Evolutionary conservation across 2,113 vertebrate species (phyloP), one percentile per base, ranked within the genome.

Genomic region (Eurypyga helias): DNA sequence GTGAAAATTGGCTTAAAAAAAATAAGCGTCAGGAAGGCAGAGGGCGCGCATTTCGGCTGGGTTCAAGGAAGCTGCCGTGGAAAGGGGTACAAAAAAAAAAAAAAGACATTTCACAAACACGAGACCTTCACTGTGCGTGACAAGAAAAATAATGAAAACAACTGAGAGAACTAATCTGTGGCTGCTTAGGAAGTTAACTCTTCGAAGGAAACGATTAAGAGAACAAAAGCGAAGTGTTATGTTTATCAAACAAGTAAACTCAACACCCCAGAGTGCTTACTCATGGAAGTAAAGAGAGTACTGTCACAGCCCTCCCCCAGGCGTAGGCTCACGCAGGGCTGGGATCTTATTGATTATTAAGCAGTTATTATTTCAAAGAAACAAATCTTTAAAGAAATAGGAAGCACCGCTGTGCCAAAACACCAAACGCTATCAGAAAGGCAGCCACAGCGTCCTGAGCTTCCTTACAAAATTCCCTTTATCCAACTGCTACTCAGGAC

Each of bases 101-200:
- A 85, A 60, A 90, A 91, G 82, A 95, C 95, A 96, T 96, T 97
- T 97, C 96, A 97, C 97, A 97, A 98, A 98, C 82, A 94, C 84
- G 94, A 97, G 95, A 92, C 97, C 93, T 98, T 96, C 93, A 49
- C 96, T 17, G 98, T 58, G 95, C 96, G 97, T 98, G 98, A 98
- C 94, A 55, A 97, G 98, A 98, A 98, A 97, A 98, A 98, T 97
- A 98, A 98, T 98, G 95, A 95, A 97, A 98, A 98, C 94, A 97
- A 96, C 87, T 52, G 83, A 97, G 95, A 60, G 96, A 96, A 97
- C 93, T 94, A 89, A 98, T 98, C 94, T 89, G 93, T 87, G 88
- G 94, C 96, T 92, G 94, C 93, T 89, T 90, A 80, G 91, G 92
- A 95, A 92, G 94, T 98, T 98, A 98, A 98, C 98, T 98, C 98